Percentiles rank a stretch among this genome's conserved stretches.
Conservation (phyloP, 2,113 vertebrate genomes). For the Melanerpes aurifrons region DNA sequence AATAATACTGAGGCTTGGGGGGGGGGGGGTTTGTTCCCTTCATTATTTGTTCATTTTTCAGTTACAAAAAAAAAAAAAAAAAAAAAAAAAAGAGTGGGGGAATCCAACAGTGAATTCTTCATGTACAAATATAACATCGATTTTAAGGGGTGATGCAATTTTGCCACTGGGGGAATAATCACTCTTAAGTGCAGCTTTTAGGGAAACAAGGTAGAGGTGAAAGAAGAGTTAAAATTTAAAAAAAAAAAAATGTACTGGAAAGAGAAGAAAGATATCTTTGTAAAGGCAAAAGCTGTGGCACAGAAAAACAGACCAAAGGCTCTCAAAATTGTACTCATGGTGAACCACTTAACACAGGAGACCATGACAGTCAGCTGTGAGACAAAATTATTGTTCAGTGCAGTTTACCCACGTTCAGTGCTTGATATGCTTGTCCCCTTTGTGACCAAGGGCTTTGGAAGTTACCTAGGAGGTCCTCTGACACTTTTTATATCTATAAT, state of each 20-base stretch:
- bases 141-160: conserved; percentile 26
- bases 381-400: neutral
- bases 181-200: neutral
- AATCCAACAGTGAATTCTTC: conserved; percentile 31
- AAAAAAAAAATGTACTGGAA: neutral
- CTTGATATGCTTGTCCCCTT: neutral
- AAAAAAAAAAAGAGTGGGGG: neutral
- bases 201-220: neutral
- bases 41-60: neutral
- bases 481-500: neutral
- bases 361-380: neutral
- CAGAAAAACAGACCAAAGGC: neutral
- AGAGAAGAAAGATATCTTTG: neutral
- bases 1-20: neutral
- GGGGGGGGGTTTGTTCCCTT: conserved; percentile 9
- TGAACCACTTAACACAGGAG: neutral
- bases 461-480: neutral
- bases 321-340: neutral
- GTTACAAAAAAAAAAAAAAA: neutral
- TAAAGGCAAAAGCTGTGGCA: neutral
- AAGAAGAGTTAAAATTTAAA: neutral
- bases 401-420: neutral
- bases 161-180: conserved; percentile 26
- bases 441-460: neutral
- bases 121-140: neutral